A percentile compares a stretch with the other conserved stretches of the same genome.
Evolutionary conservation across 2,888 invertebrate genomes (phyloP).

Genomic region (Aspidapion aeneum): DNA sequence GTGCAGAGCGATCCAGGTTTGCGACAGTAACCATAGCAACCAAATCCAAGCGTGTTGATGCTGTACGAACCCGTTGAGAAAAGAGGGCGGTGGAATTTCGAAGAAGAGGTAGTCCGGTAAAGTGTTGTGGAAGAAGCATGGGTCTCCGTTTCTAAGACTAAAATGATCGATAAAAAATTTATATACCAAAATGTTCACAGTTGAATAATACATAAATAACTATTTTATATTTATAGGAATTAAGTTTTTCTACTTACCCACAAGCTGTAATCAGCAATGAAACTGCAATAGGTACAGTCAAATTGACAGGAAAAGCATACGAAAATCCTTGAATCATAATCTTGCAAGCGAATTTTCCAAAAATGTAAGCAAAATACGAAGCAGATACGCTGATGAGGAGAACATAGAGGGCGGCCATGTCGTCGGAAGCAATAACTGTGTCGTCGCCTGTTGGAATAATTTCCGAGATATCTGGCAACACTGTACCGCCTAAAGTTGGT

Average conservation of each 20-base stretch:
- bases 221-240: too few relatives aligned
- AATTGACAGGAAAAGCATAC: conserved; percentile 93
- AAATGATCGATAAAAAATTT: neutral
- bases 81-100: conserved; percentile 80
- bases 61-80: conserved; percentile 78
- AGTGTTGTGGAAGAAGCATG: conserved; percentile 82
- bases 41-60: conserved; percentile 92
- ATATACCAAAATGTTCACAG: too few relatives aligned
- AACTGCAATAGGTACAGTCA: conserved; percentile 87
- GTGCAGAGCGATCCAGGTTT: conserved; percentile 95
- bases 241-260: conserved; percentile 54
- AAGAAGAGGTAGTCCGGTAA: conserved; percentile 91
- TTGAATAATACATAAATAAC: too few relatives aligned
- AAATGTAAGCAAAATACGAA: conserved; percentile 86
- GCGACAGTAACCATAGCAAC: conserved; percentile 89
- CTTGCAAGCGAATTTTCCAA: conserved; percentile 95
- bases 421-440: conserved; percentile 65
- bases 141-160: conserved; percentile 70
- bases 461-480: conserved; percentile 71
- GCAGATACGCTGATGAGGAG: conserved; percentile 77
- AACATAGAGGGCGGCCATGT: conserved; percentile 72
- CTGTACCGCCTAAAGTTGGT: conserved; percentile 57
- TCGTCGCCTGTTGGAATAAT: conserved; percentile 74
- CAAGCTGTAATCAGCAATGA: conserved; percentile 85
- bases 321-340: conserved; percentile 96